Conservation (phyloP, 2,113 vertebrate genomes). For the Manacus vitellinus region DNA sequence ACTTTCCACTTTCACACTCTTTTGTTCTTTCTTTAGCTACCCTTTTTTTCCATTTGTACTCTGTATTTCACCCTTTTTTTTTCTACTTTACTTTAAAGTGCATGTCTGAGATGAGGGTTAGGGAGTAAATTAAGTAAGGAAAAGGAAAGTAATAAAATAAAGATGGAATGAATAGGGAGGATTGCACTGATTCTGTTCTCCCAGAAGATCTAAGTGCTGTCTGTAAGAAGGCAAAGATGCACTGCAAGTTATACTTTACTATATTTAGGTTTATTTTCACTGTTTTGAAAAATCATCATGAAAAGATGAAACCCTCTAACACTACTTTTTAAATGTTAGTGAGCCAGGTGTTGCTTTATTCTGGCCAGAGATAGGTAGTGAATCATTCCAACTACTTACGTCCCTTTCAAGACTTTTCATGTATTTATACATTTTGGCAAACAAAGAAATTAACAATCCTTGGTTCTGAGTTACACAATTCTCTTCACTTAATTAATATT, state of each 20-base stretch:
- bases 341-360: neutral
- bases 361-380: neutral
- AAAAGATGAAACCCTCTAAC: neutral
- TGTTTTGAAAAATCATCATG: neutral
- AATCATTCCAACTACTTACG: neutral
- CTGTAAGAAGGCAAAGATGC: neutral
- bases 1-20: neutral
- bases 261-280: neutral
- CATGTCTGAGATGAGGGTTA: neutral
- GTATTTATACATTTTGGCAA: neutral
- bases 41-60: neutral
- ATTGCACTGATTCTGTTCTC: neutral
- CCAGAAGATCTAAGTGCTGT: neutral
- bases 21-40: neutral
- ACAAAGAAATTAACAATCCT: neutral
- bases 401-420: neutral
- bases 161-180: neutral
- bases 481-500: neutral
- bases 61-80: neutral
- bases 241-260: neutral
- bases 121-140: neutral
- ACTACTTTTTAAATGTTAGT: neutral
- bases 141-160: neutral
- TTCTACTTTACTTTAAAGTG: neutral
- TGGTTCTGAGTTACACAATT: neutral